Conservation (phyloP, 2,797 vertebrate genomes). For the Parauchenoglanis ngamensis region DNA sequence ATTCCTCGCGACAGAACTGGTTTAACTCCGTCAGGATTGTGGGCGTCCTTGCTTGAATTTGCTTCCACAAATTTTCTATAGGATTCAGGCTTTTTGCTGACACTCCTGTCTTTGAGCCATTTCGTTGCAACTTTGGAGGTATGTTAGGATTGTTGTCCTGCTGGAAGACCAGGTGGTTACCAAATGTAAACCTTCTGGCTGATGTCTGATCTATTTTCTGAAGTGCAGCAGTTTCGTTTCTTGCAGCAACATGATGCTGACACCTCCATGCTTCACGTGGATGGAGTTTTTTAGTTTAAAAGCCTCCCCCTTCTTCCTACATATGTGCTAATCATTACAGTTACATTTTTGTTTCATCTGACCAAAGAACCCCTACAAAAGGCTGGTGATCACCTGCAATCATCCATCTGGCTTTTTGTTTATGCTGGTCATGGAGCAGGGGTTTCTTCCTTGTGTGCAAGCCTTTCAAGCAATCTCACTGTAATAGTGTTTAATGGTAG, state of each 20-base stretch:
- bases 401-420: neutral
- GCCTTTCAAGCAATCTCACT: neutral
- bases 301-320: neutral
- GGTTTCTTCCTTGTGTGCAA: neutral
- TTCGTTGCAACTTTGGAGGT: neutral
- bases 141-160: neutral
- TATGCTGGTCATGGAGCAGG: too few relatives aligned
- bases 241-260: neutral
- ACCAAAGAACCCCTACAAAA: neutral
- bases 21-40: too few relatives aligned
- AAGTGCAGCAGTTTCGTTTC: neutral
- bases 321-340: neutral
- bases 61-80: neutral
- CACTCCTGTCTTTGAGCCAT: neutral
- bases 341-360: neutral
- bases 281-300: neutral
- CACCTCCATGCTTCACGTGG: neutral
- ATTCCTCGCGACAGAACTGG: too few relatives aligned
- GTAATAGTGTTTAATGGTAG: neutral
- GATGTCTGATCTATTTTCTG: neutral
- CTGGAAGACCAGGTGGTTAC: too few relatives aligned
- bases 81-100: neutral
- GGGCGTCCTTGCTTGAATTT: too few relatives aligned
- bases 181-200: neutral
- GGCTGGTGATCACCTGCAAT: neutral